Conservation (phyloP, 2,888 invertebrate species). For the Polia nebulosa region DNA sequence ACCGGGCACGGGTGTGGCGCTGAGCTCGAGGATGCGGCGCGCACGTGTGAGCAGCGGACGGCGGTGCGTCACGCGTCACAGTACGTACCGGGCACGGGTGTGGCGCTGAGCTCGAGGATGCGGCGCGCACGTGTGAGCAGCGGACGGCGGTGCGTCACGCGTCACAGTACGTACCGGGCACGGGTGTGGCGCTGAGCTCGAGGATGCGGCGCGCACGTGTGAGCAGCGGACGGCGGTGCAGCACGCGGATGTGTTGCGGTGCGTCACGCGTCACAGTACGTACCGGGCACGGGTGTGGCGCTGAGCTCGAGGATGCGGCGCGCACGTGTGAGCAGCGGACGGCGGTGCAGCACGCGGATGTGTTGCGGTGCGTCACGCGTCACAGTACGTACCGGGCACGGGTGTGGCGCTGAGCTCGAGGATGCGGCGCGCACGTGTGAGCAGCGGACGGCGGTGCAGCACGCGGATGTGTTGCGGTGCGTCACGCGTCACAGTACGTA, state of each 20-base stretch:
- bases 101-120: slow-evolving; percentile 92
- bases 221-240: slow-evolving; percentile 95
- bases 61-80: slow-evolving; percentile 97
- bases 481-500: too few relatives aligned
- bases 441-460: slow-evolving; percentile 95
- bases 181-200: slow-evolving; percentile 89
- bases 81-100: slow-evolving; percentile 88
- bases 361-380: slow-evolving; percentile 98
- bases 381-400: slow-evolving; percentile 89
- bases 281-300: slow-evolving; percentile 91
- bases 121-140: slow-evolving; percentile 92
- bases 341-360: slow-evolving; percentile 96
- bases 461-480: slow-evolving; percentile 97
- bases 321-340: slow-evolving; percentile 93
- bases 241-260: slow-evolving; percentile 97
- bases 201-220: slow-evolving; percentile 93
- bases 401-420: slow-evolving; percentile 91
- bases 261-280: too few relatives aligned
- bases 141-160: slow-evolving; percentile 97
- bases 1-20: slow-evolving; percentile 91
- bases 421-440: slow-evolving; percentile 92
- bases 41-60: slow-evolving; percentile 94
- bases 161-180: too few relatives aligned
- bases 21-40: slow-evolving; percentile 91
- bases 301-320: slow-evolving; percentile 92